Percentiles rank a stretch among this genome's conserved stretches.
These are phyloP conservation scores for Lepeophtheirus salmonis DNA, from an alignment of 1,140 invertebrate genomes.

Conservation along the genomic window DNA sequence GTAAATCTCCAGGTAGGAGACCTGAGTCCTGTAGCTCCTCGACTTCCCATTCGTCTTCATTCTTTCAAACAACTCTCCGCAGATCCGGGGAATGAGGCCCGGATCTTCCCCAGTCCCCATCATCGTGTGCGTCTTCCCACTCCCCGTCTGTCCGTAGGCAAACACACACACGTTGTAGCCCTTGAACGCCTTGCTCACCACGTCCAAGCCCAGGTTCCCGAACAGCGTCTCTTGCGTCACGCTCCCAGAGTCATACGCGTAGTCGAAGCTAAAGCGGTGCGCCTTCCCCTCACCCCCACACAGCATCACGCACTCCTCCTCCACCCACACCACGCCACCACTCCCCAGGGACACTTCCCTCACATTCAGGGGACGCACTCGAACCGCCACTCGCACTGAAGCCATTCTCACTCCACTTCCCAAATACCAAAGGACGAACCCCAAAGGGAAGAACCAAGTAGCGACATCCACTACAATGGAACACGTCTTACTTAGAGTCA, in stretches of 20 bases:
- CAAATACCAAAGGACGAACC: background rate
- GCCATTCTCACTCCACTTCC: conserved; percentile 57
- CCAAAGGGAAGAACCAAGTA: too few species aligned
- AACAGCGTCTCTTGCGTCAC: conserved; percentile 63
- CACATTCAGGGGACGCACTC: conserved; percentile 91
- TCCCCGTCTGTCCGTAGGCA: conserved; percentile 80
- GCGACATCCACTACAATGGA: too few species aligned
- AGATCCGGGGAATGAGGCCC: conserved; percentile 69
- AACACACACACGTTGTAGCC: conserved; percentile 96
- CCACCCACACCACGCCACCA: background rate
- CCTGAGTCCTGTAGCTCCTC: conserved; percentile 58
- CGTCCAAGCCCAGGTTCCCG: conserved; percentile 64
- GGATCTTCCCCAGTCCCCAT: conserved; percentile 63
- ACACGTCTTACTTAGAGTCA: too few species aligned
- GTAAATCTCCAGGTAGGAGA: conserved; percentile 53
- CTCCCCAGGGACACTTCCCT: too few species aligned
- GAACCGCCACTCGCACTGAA: conserved; percentile 91
- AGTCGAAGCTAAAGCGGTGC: conserved; percentile 61
- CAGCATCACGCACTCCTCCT: conserved; percentile 20
- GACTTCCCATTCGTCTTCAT: conserved; percentile 51
- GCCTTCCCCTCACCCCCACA: conserved; percentile 23
- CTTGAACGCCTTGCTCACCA: conserved; percentile 80
- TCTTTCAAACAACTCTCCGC: conserved; percentile 35
- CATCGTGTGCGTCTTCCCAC: conserved; percentile 95
- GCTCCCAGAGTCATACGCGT: conserved; percentile 73